phyloP scores from a whole-genome alignment of 2,113 vertebrate genomes.

The Rhinolophus ferrumequinum region DNA sequence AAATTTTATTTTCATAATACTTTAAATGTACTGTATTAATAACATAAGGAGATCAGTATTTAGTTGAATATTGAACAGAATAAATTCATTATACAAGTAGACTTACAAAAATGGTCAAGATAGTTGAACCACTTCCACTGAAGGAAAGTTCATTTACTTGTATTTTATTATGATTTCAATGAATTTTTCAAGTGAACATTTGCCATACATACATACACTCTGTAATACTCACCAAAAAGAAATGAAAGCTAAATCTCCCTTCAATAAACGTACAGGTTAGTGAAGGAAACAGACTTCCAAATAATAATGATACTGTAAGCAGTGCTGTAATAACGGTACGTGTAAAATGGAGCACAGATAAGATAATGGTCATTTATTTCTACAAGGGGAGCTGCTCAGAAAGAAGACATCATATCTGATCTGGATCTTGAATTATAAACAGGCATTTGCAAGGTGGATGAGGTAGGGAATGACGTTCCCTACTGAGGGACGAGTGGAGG shows the following conservation, averaged over 20 bases:
- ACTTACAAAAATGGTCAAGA: background rate
- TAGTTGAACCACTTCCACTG: background rate
- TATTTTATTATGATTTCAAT: conserved; percentile 40
- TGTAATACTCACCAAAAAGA: conserved; percentile 39
- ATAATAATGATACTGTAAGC: background rate
- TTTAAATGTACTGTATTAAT: conserved; percentile 25
- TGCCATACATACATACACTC: background rate
- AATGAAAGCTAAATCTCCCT: background rate
- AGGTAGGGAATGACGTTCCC: background rate
- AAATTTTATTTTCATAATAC: conserved; percentile 32
- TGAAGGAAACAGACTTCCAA: background rate
- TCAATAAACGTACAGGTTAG: background rate
- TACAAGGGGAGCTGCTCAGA: background rate
- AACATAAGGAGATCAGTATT: background rate
- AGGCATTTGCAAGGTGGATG: background rate
- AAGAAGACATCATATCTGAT: conserved; percentile 15
- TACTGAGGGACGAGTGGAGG: background rate
- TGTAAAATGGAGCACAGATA: background rate
- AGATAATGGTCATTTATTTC: conserved; percentile 29
- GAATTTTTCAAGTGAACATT: background rate
- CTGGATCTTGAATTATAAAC: background rate
- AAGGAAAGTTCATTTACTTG: background rate
- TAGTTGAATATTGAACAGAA: background rate
- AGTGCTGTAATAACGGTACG: background rate
- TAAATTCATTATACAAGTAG: background rate